Conservation (phyloP, 2,888 invertebrate genomes). For the Phragmatobia fuliginosa region DNA sequence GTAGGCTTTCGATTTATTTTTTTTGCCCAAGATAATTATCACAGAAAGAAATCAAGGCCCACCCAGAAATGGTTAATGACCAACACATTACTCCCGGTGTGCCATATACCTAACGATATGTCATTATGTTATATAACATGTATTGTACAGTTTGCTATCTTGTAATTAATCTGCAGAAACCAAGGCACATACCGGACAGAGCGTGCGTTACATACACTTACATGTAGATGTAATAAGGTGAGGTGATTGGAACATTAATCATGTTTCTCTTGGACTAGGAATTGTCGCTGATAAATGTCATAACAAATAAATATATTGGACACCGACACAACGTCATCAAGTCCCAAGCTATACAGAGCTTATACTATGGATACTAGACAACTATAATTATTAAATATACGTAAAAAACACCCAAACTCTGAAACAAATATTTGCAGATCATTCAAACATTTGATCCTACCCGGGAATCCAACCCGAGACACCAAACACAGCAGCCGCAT, state of each 20-base stretch:
- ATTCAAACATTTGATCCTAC: too few relatives aligned
- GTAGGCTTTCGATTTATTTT: neutral
- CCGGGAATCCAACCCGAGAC: too few relatives aligned
- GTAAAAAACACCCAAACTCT: too few relatives aligned
- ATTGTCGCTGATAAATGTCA: neutral
- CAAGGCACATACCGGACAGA: conserved; percentile 39
- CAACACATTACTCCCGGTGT: conserved; percentile 36
- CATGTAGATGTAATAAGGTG: conserved; percentile 4
- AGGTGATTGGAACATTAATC: conserved; percentile 17
- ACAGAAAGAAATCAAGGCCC: neutral
- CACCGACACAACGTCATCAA: too few relatives aligned
- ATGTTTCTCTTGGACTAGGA: conserved; percentile 1
- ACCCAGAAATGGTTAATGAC: neutral
- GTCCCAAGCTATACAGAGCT: too few relatives aligned
- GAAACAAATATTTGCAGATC: too few relatives aligned
- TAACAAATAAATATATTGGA: too few relatives aligned
- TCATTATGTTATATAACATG: conserved; percentile 55
- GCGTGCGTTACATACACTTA: conserved; percentile 4
- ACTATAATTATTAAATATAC: too few relatives aligned
- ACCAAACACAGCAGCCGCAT: too few relatives aligned
- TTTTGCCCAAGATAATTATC: neutral
- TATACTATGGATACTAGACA: too few relatives aligned
- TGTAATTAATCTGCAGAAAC: conserved; percentile 75
- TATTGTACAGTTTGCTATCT: conserved; percentile 61
- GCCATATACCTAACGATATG: conserved; percentile 51